Evolutionary conservation across 2,888 invertebrate species (phyloP), one percentile per base, ranked within the genome.

Genomic region (Perizoma affinitatum): DNA sequence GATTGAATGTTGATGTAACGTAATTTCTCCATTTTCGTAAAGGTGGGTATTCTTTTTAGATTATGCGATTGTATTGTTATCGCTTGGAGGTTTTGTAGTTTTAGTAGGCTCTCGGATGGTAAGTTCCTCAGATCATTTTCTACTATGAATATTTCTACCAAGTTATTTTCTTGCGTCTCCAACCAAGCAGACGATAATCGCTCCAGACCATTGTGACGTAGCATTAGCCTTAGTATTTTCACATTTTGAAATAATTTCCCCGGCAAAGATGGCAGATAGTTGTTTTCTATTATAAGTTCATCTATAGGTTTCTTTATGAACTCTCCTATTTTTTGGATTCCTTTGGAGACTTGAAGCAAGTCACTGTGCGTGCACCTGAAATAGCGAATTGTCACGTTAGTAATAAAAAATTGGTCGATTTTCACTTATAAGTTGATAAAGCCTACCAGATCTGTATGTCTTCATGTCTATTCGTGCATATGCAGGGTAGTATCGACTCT

Each of bases 351-450:
- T 79, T 95, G 95, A 5, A 95, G 94, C 58, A 97, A 87, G 78
- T 97, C 97, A 90, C 97, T 97, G 91, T 97, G 97, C n/a, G 97
- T 97, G 82, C 97, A 97, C 97, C 97, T 97, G 84, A 5, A 90
- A 88, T 38, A 5, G 22, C 43, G 54, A 44, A 47, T 46, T 44
- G 9, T 41, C 35, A 53, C n/a, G 8, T 53, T 53, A 53, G 10
- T 35, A 40, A 51, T 50, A 34, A 4, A 2, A 10, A 43, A 43
- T 5, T 9, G 9, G 5, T 38, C 41, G 42, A 48, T 34, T 35
- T 7, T 43, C 11, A 47, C 34, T 50, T 38, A 3, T 11, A 47
- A n/a, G 10, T 43, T 44, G 8, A 11, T 40, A 45, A 44, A 48
- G 65, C 58, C 8, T 52, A 97, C 97, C 97, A 97, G 91, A 97